Percentiles rank a stretch among this genome's conserved stretches.
phyloP scores from a whole-genome alignment of 2,113 vertebrate species.

The Poecile atricapillus region DNA sequence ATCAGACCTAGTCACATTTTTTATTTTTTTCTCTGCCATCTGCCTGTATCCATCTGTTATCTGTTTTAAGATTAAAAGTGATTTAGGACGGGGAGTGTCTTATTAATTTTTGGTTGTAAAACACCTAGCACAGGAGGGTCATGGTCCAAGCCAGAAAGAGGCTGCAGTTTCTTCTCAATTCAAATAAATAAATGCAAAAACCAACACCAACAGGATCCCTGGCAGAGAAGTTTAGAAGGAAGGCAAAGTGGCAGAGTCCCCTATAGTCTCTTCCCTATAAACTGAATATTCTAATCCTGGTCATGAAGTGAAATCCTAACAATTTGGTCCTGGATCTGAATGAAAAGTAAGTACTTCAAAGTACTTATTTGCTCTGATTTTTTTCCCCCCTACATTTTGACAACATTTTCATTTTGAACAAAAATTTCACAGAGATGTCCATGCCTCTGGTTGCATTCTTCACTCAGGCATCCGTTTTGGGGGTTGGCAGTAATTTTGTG shows the following conservation, averaged over 20 bases:
- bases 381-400: neutral
- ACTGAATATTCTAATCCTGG: neutral
- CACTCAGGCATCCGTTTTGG: neutral
- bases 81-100: neutral
- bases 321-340: neutral
- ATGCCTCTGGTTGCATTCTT: neutral
- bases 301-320: neutral
- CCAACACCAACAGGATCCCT: neutral
- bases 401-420: neutral
- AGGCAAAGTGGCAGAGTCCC: neutral
- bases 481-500: neutral
- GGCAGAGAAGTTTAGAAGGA: neutral
- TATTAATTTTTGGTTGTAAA: neutral
- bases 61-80: slow-evolving; percentile 1
- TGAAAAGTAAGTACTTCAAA: neutral
- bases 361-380: neutral
- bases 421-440: neutral
- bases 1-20: slow-evolving; percentile 1
- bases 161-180: neutral
- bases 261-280: neutral
- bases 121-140: neutral
- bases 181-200: neutral
- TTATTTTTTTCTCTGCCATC: slow-evolving; percentile 32
- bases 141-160: neutral
- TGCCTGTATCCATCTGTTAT: slow-evolving; percentile 49